Evolutionary conservation across 2,113 vertebrate genomes (phyloP).

Genomic region (Leuciscus idus): DNA sequence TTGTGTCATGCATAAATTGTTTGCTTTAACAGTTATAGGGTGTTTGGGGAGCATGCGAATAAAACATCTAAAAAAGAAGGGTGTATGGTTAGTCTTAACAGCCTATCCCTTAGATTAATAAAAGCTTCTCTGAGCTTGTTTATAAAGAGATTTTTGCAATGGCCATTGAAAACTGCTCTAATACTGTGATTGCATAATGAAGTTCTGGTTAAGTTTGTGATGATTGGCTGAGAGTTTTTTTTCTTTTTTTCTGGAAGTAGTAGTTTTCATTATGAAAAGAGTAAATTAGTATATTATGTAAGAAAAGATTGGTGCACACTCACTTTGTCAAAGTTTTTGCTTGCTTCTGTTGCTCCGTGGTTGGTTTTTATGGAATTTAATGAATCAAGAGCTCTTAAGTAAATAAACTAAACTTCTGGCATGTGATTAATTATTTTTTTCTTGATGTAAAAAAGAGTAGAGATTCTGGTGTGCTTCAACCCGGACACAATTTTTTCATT

Average conservation of each 20-base stretch:
- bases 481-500: too few species aligned
- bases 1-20: not conserved
- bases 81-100: not conserved
- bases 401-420: not conserved
- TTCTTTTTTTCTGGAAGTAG: not conserved
- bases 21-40: not conserved
- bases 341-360: not conserved
- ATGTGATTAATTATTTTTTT: not conserved
- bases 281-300: not conserved
- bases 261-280: not conserved
- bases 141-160: not conserved
- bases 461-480: not conserved
- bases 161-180: not conserved
- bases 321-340: not conserved
- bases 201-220: not conserved
- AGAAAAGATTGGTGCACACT: not conserved
- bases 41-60: not conserved
- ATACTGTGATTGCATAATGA: slow-evolving; percentile 5
- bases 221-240: not conserved
- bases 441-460: not conserved
- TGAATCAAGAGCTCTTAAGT: not conserved
- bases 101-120: not conserved
- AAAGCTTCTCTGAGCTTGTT: not conserved
- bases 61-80: not conserved
- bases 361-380: not conserved